Base-by-base conservation (phyloP, 2,113 vertebrate species). In the Paradoxurus hermaphroditus region DNA sequence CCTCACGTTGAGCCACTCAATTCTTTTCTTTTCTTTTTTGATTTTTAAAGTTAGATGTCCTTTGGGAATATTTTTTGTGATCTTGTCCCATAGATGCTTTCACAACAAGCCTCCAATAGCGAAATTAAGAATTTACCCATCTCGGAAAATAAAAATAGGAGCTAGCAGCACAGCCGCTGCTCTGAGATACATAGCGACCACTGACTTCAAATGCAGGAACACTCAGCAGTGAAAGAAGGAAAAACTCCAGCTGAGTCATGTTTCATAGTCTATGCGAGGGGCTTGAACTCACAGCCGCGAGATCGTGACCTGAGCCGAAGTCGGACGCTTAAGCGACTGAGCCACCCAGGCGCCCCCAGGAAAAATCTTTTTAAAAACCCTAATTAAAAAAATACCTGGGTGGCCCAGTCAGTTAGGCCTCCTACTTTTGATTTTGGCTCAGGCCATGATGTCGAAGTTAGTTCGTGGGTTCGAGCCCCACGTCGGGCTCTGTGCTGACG, bases 301-400 rank as follows among this genome's bases (percentile, higher is more conserved):
- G n/a, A n/a, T n/a, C n/a, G n/a, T n/a, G n/a, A n/a, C n/a, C n/a
- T n/a, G n/a, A n/a, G n/a, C n/a, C n/a, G n/a, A n/a, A n/a, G n/a
- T n/a, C n/a, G n/a, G n/a, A n/a, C n/a, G n/a, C n/a, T n/a, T n/a
- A n/a, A n/a, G n/a, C n/a, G n/a, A n/a, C n/a, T n/a, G n/a, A n/a
- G n/a, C n/a, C n/a, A n/a, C n/a, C n/a, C n/a, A n/a, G n/a, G n/a
- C n/a, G n/a, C n/a, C n/a, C n/a, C 12, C 19, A 93, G 53, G 18
- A 65, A 53, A 39, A 67, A 82, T 15, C 6, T 63, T 56, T 49
- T 84, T 27, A 11, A 91, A 91, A 96, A 63, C 13, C 16, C 49
- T 92, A 95, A 96, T 56, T 46, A 63, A 34, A 85, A 97, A 91
- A 96, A 36, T 31, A 73, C 56, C 56, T 59, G 56, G 56, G 56